Evolutionary conservation across 2,888 invertebrate species (phyloP).

Genomic region (Schizaphis graminum): DNA sequence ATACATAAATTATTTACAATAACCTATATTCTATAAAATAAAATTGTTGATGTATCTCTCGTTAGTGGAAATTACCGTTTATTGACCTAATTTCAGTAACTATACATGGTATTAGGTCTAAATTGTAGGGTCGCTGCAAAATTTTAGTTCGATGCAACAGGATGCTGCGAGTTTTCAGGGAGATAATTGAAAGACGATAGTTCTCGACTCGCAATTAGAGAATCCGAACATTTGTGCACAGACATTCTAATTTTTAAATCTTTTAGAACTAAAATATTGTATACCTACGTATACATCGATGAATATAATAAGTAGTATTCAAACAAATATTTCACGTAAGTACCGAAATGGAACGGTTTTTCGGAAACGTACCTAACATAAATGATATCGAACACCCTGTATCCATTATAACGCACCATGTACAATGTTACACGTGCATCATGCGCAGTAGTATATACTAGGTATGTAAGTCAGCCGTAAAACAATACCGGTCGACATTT

Average conservation of each 20-base stretch:
- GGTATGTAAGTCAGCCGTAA: background rate
- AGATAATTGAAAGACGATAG: background rate
- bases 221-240: no score
- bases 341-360: background rate
- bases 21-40: background rate
- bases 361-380: background rate
- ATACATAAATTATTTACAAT: background rate
- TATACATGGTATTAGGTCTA: no score
- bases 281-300: no score
- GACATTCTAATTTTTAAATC: background rate
- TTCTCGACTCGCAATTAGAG: no score
- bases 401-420: background rate
- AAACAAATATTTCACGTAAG: background rate
- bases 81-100: no score
- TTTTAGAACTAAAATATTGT: background rate
- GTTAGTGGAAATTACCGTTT: background rate
- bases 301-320: no score
- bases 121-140: no score
- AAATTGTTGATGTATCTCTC: background rate
- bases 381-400: background rate
- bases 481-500: slow-evolving; percentile 5
- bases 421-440: background rate
- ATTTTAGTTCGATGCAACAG: no score
- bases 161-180: background rate
- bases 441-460: background rate